Conservation (phyloP, 2,888 invertebrate genomes). For the Callosobruchus maculatus region DNA sequence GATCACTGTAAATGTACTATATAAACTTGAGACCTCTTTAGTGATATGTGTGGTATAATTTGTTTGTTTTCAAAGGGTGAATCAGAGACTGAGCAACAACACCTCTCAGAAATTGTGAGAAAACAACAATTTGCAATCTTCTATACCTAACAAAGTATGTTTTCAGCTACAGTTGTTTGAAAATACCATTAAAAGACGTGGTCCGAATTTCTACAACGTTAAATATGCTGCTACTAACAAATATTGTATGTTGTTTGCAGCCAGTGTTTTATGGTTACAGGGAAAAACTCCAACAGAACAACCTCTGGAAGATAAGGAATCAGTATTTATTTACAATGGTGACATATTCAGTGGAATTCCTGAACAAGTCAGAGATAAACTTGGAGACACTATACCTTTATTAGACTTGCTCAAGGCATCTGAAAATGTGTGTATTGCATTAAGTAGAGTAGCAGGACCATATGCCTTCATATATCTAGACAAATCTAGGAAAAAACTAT, state of each 20-base stretch:
- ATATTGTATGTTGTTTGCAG: slow-evolving; percentile 40
- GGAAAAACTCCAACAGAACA: slow-evolving; percentile 63
- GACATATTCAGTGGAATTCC: slow-evolving; percentile 66
- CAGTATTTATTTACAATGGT: slow-evolving; percentile 82
- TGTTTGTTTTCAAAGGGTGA: slow-evolving; percentile 25
- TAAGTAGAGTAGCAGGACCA: slow-evolving; percentile 65
- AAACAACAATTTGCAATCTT: not conserved
- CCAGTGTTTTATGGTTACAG: slow-evolving; percentile 81
- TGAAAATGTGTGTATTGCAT: slow-evolving; percentile 36
- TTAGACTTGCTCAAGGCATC: slow-evolving; percentile 45
- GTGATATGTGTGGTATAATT: slow-evolving; percentile 39
- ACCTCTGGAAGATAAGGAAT: slow-evolving; percentile 61
- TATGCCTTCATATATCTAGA: slow-evolving; percentile 79
- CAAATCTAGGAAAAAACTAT: slow-evolving; percentile 56
- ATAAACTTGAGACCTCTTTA: not conserved
- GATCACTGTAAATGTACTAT: too few relatives aligned
- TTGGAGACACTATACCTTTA: slow-evolving; percentile 56
- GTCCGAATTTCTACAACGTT: slow-evolving; percentile 52
- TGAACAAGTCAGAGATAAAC: slow-evolving; percentile 42
- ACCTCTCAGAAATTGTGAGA: slow-evolving; percentile 3
- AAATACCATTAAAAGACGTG: slow-evolving; percentile 52
- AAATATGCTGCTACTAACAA: slow-evolving; percentile 21
- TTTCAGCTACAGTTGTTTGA: slow-evolving; percentile 36
- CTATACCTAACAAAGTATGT: slow-evolving; percentile 1
- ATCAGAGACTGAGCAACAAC: slow-evolving; percentile 11